Conservation (phyloP, 2,113 vertebrate genomes). For the Lonchura striata region DNA sequence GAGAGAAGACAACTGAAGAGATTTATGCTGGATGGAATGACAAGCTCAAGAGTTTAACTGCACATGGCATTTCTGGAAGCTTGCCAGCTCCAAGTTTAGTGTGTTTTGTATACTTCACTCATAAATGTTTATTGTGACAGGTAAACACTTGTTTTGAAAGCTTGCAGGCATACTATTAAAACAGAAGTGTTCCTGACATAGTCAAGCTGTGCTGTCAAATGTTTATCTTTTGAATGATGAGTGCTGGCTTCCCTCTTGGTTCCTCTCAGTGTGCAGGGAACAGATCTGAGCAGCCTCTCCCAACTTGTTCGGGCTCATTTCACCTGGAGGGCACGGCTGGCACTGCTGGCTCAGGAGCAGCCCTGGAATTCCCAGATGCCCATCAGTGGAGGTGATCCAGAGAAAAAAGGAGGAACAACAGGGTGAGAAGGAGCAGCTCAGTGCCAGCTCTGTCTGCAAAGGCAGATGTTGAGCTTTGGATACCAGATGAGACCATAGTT, state of each 20-base stretch:
- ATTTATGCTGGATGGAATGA: slow-evolving; percentile 62
- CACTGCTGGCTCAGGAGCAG: background rate
- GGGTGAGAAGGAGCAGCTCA: background rate
- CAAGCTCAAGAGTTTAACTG: slow-evolving; percentile 62
- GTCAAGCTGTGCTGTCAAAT: slow-evolving; percentile 79
- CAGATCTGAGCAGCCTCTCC: background rate
- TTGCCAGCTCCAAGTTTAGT: slow-evolving; percentile 67
- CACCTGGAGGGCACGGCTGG: background rate
- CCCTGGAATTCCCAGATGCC: background rate
- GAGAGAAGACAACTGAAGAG: slow-evolving; percentile 31
- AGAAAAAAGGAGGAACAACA: background rate
- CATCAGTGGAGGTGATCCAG: background rate
- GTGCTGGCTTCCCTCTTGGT: slow-evolving; percentile 41
- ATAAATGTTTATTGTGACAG: slow-evolving; percentile 83
- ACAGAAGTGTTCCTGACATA: slow-evolving; percentile 79
- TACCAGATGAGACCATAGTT: background rate
- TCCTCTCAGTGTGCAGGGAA: background rate
- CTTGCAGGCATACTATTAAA: slow-evolving; percentile 78
- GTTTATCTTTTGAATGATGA: slow-evolving; percentile 74
- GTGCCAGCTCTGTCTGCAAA: background rate
- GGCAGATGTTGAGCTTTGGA: background rate
- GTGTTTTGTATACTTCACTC: slow-evolving; percentile 77
- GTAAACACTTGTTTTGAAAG: slow-evolving; percentile 84
- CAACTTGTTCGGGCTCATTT: background rate
- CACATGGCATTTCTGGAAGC: slow-evolving; percentile 65